phyloP scores from a whole-genome alignment of 2,888 invertebrate genomes.

The Cremastobaeus sp. region DNA sequence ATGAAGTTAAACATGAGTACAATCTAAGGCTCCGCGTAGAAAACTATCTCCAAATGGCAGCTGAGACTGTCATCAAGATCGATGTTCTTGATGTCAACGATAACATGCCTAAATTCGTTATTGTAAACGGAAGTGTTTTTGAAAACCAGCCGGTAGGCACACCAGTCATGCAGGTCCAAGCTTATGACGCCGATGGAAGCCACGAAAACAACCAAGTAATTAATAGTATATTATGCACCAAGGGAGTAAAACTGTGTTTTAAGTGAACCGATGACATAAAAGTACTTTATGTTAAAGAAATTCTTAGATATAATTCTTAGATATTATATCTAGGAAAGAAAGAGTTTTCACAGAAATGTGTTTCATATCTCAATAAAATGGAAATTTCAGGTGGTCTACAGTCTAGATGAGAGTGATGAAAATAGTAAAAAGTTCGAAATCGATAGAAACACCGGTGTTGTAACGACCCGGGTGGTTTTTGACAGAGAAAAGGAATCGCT shows the following conservation, averaged over 20 bases:
- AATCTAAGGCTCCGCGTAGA: slow-evolving; percentile 89
- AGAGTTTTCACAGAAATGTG: too few relatives aligned
- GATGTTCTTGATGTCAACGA: slow-evolving; percentile 93
- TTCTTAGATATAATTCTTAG: too few relatives aligned
- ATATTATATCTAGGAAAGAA: too few relatives aligned
- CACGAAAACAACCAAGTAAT: slow-evolving; percentile 86
- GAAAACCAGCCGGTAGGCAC: slow-evolving; percentile 92
- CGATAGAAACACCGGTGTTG: slow-evolving; percentile 91
- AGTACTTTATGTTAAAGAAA: too few relatives aligned
- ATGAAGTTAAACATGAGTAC: slow-evolving; percentile 90
- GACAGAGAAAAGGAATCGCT: slow-evolving; percentile 91
- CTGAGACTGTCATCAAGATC: slow-evolving; percentile 88
- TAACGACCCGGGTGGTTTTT: slow-evolving; percentile 88
- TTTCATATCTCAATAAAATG: too few relatives aligned
- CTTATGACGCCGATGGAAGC: slow-evolving; percentile 92
- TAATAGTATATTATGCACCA: not conserved
- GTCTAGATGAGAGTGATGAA: slow-evolving; percentile 81
- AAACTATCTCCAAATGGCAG: slow-evolving; percentile 88
- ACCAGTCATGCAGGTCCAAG: slow-evolving; percentile 91
- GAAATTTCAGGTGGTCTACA: slow-evolving; percentile 83
- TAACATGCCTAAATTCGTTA: slow-evolving; percentile 86
- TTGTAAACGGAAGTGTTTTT: slow-evolving; percentile 83
- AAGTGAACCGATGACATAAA: too few relatives aligned
- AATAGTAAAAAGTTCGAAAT: slow-evolving; percentile 87
- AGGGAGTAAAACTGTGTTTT: too few relatives aligned